phyloP scores from a whole-genome alignment of 2,113 vertebrate species.

The Urocitellus parryii region DNA sequence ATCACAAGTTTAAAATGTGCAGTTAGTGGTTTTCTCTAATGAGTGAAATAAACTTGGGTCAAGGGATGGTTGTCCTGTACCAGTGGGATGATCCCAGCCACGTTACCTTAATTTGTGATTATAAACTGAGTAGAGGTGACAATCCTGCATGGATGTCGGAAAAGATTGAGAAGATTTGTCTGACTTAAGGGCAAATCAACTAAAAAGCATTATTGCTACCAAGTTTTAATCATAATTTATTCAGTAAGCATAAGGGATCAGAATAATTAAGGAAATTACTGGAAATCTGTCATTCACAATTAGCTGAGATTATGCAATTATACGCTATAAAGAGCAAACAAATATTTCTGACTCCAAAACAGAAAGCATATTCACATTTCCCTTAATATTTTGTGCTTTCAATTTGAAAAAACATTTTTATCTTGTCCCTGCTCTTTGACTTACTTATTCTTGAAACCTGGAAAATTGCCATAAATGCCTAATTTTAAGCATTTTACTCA shows the following conservation, averaged over 20 bases:
- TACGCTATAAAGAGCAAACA: background rate
- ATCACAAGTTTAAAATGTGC: background rate
- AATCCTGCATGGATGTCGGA: background rate
- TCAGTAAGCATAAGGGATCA: background rate
- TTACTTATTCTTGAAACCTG: background rate
- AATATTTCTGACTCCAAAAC: background rate
- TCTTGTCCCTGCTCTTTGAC: slow-evolving; percentile 21
- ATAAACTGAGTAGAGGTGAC: background rate
- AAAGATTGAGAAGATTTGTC: background rate
- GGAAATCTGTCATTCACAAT: background rate
- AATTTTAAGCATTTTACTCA: slow-evolving; percentile 50
- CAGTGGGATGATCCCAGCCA: background rate
- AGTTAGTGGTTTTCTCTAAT: background rate
- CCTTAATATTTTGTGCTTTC: slow-evolving; percentile 36
- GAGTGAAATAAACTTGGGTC: background rate
- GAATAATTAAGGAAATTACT: background rate
- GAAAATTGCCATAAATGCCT: background rate
- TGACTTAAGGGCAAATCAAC: slow-evolving; percentile 9
- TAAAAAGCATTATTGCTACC: background rate
- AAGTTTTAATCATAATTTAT: slow-evolving; percentile 25
- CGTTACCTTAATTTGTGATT: background rate
- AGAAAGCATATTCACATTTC: background rate
- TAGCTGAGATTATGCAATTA: background rate
- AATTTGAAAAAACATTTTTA: background rate
- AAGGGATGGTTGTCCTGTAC: background rate